Evolutionary conservation across 2,797 vertebrate species (phyloP), one percentile per base, ranked within the genome.

Genomic region (Paedocypris micromegethes): DNA sequence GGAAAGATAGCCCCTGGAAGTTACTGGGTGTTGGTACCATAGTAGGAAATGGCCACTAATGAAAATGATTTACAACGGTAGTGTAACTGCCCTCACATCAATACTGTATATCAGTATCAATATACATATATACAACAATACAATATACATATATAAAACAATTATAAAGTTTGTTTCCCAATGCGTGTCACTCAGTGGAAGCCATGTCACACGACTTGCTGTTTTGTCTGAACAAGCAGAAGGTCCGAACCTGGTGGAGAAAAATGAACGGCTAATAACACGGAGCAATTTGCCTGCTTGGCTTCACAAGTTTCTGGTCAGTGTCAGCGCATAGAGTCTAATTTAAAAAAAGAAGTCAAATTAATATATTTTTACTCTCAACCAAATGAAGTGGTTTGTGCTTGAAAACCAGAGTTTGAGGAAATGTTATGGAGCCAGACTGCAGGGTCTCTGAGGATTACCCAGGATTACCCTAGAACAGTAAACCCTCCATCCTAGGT

Each of bases 401-500:
- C 80, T 76, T 66, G 67, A 73, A 59, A 52, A 78, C 73, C 6
- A 42, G 9, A n/a, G 3, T 65, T 58, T 57, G 9, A 66, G 66
- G 40, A 47, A 73, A 78, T 57, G 68, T 75, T 74, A 61, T 74
- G 67, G 72, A 74, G 65, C 42, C 50, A 61, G 52, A 74, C 75
- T 71, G 73, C 64, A 47, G 56, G 68, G 69, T 78, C 79, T 73
- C 63, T 43, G 72, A 77, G 76, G 77, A 81, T 81, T 80, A 81
- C 66, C 41, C 5, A 64, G 75, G 76, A 80, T 80, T 80, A 79
- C 60, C 64, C 60, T 65, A 47, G 49, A 71, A 60, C 64, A 66
- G 51, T 64, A 75, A 74, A 73, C 70, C 62, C 68, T 64, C 48
- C 45, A 54, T 75, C 72, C 59, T 40, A 46, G 45, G 66, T 71